Evolutionary conservation across 1,140 invertebrate genomes (phyloP), one percentile per base, ranked within the genome.

Genomic region (Drosophila insularis): DNA sequence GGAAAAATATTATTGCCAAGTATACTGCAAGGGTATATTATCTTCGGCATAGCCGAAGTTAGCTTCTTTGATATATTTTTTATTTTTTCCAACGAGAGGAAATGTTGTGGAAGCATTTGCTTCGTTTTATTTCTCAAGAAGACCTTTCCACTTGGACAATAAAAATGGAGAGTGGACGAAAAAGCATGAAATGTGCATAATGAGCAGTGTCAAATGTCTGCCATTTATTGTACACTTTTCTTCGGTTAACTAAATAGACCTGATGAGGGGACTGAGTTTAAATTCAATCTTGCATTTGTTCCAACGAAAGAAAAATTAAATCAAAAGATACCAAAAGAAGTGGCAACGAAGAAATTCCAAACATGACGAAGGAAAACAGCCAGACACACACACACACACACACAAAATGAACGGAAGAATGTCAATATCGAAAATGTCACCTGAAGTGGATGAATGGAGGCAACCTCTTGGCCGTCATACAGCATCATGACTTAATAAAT

Each of bases 401-500:
- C 1, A 23, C 23, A 35, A 61, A 75, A 27, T 62, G 55, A 68
- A 67, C 73, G 74, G 21, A 75, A 69, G 76, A 81, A 86, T 86
- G 71, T 78, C 74, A 50, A 80, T 72, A 60, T 64, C 74, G 81
- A 31, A 56, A 54, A 65, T 65, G 63, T 35, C 27, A 17, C 14
- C 37, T 17, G 21, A 31, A 23, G 60, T 17, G 19, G 54, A 74
- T 61, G 32, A 61, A 53, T 40, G 23, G 31, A 55, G 11, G 67
- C 64, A 64, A 60, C 71, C 39, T 63, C 27, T 74, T 46, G 43
- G 58, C 68, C 40, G 40, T 71, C 71, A 63, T 71, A 67, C 67
- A 46, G 54, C 71, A 65, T 82, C 79, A 82, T 82, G 84, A 89
- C 82, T 86, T 86, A 87, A 86, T 87, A 86, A 86, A 89, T 76